Percentiles rank a stretch among this genome's conserved stretches.
Evolutionary conservation across 1,140 invertebrate species (phyloP).

Genomic region (Galleria mellonella): DNA sequence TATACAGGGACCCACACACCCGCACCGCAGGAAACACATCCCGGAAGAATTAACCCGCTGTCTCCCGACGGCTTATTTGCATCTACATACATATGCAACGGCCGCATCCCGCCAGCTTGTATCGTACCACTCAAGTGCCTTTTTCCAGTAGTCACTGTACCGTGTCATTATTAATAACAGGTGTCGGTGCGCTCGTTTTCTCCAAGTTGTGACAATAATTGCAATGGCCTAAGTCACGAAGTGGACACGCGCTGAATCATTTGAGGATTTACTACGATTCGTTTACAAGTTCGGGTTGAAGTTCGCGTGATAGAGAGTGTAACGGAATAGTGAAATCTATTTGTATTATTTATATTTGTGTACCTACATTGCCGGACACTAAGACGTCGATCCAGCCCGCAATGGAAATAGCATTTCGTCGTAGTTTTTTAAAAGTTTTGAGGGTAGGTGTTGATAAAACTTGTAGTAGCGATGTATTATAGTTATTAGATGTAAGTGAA

Average conservation of each 20-base stretch:
- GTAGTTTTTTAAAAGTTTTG: slow-evolving; percentile 25
- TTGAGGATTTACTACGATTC: slow-evolving; percentile 13
- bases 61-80: slow-evolving; percentile 27
- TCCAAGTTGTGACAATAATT: slow-evolving; percentile 1
- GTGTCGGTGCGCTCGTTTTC: slow-evolving; percentile 6
- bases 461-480: too few species aligned
- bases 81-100: slow-evolving; percentile 29
- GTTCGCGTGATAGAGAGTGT: slow-evolving; percentile 34
- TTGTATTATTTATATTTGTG: too few species aligned
- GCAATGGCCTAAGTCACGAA: neutral
- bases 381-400: slow-evolving; percentile 2
- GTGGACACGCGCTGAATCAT: slow-evolving; percentile 10
- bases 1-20: slow-evolving; percentile 12
- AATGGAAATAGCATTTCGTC: slow-evolving; percentile 26
- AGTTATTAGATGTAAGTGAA: too few species aligned
- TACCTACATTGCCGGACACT: too few species aligned
- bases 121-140: neutral
- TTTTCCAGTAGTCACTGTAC: neutral
- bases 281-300: neutral
- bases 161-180: neutral
- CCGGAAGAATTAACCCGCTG: slow-evolving; percentile 56
- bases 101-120: slow-evolving; percentile 4
- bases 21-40: slow-evolving; percentile 53
- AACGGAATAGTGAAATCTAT: slow-evolving; percentile 43
- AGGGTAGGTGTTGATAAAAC: slow-evolving; percentile 21